phyloP scores from a whole-genome alignment of 1,140 invertebrate species.

The Sinonovacula constricta region DNA sequence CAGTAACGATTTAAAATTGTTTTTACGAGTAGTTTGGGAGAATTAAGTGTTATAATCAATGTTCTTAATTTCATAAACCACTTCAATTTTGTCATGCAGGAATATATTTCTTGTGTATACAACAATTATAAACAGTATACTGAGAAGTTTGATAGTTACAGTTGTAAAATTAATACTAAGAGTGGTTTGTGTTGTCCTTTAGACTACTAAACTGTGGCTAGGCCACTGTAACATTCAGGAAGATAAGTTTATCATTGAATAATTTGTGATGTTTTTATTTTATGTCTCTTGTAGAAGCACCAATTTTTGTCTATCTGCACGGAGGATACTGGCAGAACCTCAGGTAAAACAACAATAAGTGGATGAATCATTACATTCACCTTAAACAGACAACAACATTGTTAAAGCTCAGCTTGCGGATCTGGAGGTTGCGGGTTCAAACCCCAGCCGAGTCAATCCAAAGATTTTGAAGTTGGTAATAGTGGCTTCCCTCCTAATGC shows the following conservation, averaged over 20 bases:
- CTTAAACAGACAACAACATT: too few species aligned
- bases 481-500: not conserved
- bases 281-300: slow-evolving; percentile 81
- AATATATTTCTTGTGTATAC: too few species aligned
- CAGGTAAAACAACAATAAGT: slow-evolving; percentile 46
- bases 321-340: slow-evolving; percentile 91
- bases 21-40: too few species aligned
- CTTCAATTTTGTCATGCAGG: too few species aligned
- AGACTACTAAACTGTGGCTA: not conserved
- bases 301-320: slow-evolving; percentile 88
- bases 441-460: not conserved
- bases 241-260: not conserved
- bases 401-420: too few species aligned
- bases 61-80: too few species aligned
- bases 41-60: too few species aligned
- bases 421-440: too few species aligned
- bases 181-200: not conserved
- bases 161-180: not conserved
- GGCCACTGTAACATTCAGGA: too few species aligned
- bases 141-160: not conserved
- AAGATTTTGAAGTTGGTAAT: not conserved
- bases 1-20: too few species aligned
- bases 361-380: too few species aligned
- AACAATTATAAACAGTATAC: not conserved
- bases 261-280: not conserved